A percentile compares a stretch with the other conserved stretches of the same genome.
Evolutionary conservation across 37 sponge, comb jelly and placozoan species (phyloP).

Genomic region (Hexactinellida sp.): DNA sequence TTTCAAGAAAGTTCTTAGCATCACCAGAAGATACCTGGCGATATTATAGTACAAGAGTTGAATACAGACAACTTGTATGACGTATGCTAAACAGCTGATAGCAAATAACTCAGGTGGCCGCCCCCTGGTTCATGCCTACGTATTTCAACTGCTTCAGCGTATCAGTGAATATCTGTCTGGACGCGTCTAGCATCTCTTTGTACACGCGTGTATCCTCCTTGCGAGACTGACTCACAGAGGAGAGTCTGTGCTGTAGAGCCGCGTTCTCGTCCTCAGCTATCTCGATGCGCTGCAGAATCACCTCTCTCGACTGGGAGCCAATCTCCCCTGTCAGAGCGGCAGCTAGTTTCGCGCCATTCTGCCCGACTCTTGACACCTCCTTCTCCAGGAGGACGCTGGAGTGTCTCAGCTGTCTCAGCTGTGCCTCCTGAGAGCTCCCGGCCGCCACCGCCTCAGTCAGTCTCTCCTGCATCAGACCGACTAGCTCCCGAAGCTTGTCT

Average conservation of each 20-base stretch:
- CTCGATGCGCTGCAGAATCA: background rate
- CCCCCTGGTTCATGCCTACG: too few species aligned
- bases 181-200: background rate
- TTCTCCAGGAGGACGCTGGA: background rate
- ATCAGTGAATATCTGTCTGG: background rate
- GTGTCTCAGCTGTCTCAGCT: background rate
- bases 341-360: background rate
- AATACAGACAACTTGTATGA: too few species aligned
- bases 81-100: too few species aligned
- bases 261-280: background rate
- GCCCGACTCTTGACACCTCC: background rate
- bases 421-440: background rate
- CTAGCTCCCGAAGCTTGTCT: background rate
- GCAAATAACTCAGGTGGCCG: too few species aligned
- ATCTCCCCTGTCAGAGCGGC: background rate
- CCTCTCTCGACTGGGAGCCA: background rate
- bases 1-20: too few species aligned
- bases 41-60: too few species aligned
- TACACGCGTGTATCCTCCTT: slow-evolving; percentile 3
- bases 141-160: background rate
- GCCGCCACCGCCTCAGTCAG: background rate
- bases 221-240: background rate
- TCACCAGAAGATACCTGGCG: too few species aligned
- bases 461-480: background rate
- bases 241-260: slow-evolving; percentile 1